A percentile compares a stretch with the other conserved stretches of the same genome.
Evolutionary conservation across 1,140 invertebrate species (phyloP).

Genomic region (Drosophila sechellia): DNA sequence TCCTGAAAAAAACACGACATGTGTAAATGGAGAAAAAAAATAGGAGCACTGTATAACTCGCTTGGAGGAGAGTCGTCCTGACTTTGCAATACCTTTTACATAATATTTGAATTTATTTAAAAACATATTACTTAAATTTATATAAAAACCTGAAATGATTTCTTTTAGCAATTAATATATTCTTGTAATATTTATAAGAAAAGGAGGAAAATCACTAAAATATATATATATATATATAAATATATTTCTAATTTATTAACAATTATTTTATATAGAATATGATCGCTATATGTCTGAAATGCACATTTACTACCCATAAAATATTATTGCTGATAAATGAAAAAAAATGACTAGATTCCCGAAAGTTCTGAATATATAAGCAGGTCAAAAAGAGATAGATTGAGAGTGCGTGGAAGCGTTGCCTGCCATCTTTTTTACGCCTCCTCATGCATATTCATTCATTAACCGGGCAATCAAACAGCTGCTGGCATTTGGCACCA

Average conservation of each 20-base stretch:
- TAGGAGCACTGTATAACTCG: neutral
- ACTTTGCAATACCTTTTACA: neutral
- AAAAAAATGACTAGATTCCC: neutral
- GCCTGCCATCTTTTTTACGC: neutral
- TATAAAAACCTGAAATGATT: too few species aligned
- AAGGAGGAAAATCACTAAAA: too few species aligned
- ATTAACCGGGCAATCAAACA: constrained; percentile 66
- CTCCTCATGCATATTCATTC: constrained; percentile 78
- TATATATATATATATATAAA: too few species aligned
- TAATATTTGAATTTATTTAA: neutral
- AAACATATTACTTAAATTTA: too few species aligned
- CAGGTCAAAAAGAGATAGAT: neutral
- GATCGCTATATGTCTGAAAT: too few species aligned
- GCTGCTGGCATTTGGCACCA: constrained; percentile 68
- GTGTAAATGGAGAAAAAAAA: constrained; percentile 12
- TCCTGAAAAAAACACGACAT: constrained; percentile 19
- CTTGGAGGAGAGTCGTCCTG: neutral
- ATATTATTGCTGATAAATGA: neutral
- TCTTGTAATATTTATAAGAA: too few species aligned
- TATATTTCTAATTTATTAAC: too few species aligned
- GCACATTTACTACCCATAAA: neutral
- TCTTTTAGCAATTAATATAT: too few species aligned
- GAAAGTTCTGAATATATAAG: neutral
- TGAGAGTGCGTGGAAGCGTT: constrained; percentile 6
- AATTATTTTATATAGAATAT: too few species aligned